Conservation (phyloP, 2,888 invertebrate genomes). For the Yponomeuta evonymella region DNA sequence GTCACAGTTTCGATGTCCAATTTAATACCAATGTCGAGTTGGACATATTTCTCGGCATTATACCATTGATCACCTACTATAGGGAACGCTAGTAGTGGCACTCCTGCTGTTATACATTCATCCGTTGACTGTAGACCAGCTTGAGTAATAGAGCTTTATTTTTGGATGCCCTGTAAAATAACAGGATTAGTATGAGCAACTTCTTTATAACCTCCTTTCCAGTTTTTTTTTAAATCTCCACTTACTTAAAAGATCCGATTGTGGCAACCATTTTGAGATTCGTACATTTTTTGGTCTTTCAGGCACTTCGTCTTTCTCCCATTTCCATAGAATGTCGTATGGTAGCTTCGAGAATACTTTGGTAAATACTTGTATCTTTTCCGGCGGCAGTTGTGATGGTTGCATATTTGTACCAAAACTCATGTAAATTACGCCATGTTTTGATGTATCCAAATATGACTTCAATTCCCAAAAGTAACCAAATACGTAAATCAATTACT, state of each 20-base stretch:
- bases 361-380: conserved; percentile 27
- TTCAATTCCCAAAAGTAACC: conserved; percentile 26
- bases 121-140: conserved; percentile 10
- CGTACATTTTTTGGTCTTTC: conserved; percentile 29
- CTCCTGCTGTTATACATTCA: conserved; percentile 5
- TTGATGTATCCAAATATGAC: conserved; percentile 29
- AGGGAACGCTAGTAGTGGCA: conserved; percentile 8
- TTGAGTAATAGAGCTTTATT: conserved; percentile 4
- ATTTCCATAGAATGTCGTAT: conserved; percentile 35
- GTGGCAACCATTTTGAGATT: conserved; percentile 35
- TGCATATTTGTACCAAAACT: conserved; percentile 34
- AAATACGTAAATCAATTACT: not conserved
- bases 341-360: conserved; percentile 30
- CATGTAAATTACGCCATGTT: conserved; percentile 32
- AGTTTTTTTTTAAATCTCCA: conserved; percentile 8
- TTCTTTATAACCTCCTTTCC: not conserved
- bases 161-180: conserved; percentile 8
- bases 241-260: conserved; percentile 31
- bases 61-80: conserved; percentile 16
- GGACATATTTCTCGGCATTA: conserved; percentile 8
- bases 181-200: not conserved
- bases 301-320: conserved; percentile 27
- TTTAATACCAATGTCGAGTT: conserved; percentile 11
- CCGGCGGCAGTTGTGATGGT: conserved; percentile 28
- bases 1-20: conserved; percentile 3